Evolutionary conservation across 2,888 invertebrate genomes (phyloP), one percentile per base, ranked within the genome.

Genomic region (Dasysyrphus tricinctus): DNA sequence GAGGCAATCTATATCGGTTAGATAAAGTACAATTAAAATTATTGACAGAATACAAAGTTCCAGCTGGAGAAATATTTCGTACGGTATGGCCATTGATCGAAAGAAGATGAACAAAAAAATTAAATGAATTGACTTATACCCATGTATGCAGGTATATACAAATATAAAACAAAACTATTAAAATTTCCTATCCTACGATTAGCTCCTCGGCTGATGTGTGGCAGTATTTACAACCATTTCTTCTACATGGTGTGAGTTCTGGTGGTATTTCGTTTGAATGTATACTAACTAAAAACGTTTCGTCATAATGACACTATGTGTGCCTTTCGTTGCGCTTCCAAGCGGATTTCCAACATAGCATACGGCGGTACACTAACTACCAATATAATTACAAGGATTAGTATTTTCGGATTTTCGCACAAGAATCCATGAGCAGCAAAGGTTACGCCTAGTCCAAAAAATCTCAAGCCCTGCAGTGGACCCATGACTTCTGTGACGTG

Each of bases 341-440:
- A 83, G 4, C 92, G 92, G 37, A 92, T 91, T 88, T 93, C 92
- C 5, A 93, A 84, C 89, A 91, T 90, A 24, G 92, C 91, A 88
- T 93, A 93, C 0, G 93, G 92, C 34, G 92, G 91, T 57, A 93
- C 91, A 81, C 92, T 91, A 47, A 93, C 89, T 39, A 93, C 91
- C 24, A 93, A 88, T 34, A 92, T 90, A 16, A 93, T 91, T 37
- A 92, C 91, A 80, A 93, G 84, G 0, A 91, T 91, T 19, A 93
- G 90, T 14, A 93, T 92, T 89, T 93, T 93, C 8, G 91, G 89
- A 69, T 92, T 92, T 72, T 93, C 92, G 81, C 96, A 96, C 57
- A 96, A 93, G 67, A 94, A 91, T 72, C 94, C 94, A 49, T 96
- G 95, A 56, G 95, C 94, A 0, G 93, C 93, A 89, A 96, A 95